Base-by-base conservation (phyloP, 2,113 vertebrate genomes). In the Vulpes lagopus region DNA sequence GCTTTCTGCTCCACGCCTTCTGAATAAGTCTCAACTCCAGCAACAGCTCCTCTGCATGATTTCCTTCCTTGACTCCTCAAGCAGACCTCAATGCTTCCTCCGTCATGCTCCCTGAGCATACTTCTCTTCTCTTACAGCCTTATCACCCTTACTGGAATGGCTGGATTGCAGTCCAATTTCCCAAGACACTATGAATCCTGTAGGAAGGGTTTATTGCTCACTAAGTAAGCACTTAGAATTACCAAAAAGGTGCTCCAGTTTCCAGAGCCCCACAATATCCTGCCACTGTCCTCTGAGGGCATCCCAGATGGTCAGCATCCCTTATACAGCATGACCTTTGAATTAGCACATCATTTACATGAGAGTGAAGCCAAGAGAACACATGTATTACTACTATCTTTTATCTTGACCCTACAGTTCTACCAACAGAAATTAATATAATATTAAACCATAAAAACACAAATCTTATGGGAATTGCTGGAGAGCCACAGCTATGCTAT, bases 31-130 rank as follows among this genome's bases (percentile, higher is more conserved):
- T 65, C 43, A 17, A 25, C 16, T 57, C 87, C 20, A 43, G 64
- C 17, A 23, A 43, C 60, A 60, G n/a, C 38, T 91, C 69, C 51
- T 14, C 8, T 59, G 22, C 57, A 65, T 4, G 57, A 73, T 32
- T 32, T 51, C 87, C 27, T 62, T 8, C 25, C 25, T 53, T 16
- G 19, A 38, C 53, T 53, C 35, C 59, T 32, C 57, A 1, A 4
- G 35, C 14, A 79, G 11, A 74, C 35, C 30, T 27, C 51, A 65
- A 65, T 8, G 19, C 15, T 64, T 35, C 49, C 19, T 49, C 4
- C 11, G 11, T 51, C 81, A n/a, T 0, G 0, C n/a, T 73, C 62
- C 25, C 64, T 0, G 3, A 55, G 15, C 27, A 35, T 17, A n/a
- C 6, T 35, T 0, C 4, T 27, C 81, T 10, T 80, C n/a, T n/a